Percentiles rank a stretch among this genome's conserved stretches.
These are phyloP conservation scores for Catocala fraxini DNA, from an alignment of 2,888 invertebrate genomes.

Conservation along the genomic window DNA sequence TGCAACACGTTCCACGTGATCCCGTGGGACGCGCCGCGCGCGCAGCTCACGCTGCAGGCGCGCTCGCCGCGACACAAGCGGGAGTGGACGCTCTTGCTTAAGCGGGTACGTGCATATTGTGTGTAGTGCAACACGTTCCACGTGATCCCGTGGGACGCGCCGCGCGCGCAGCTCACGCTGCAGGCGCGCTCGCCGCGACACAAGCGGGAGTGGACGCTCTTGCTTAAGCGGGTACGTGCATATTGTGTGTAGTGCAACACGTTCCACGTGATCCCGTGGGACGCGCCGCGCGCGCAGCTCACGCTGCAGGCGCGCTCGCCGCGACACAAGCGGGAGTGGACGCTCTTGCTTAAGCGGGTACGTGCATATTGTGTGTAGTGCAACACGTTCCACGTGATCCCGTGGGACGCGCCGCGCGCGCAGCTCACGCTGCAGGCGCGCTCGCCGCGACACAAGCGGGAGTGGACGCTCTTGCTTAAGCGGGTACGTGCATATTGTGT, in stretches of 20 bases:
- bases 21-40: slow-evolving; percentile 97
- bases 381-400: slow-evolving; percentile 96
- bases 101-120: slow-evolving; percentile 78
- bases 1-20: slow-evolving; percentile 94
- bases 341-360: slow-evolving; percentile 86
- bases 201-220: slow-evolving; percentile 92
- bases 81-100: slow-evolving; percentile 89
- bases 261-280: slow-evolving; percentile 98
- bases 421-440: slow-evolving; percentile 96
- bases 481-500: slow-evolving; percentile 73
- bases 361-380: slow-evolving; percentile 38
- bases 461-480: slow-evolving; percentile 88
- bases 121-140: slow-evolving; percentile 90
- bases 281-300: slow-evolving; percentile 96
- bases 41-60: slow-evolving; percentile 96
- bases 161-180: slow-evolving; percentile 95
- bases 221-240: slow-evolving; percentile 85
- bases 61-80: slow-evolving; percentile 94
- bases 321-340: slow-evolving; percentile 94
- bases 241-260: slow-evolving; percentile 58
- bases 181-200: slow-evolving; percentile 94
- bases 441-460: slow-evolving; percentile 94
- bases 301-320: slow-evolving; percentile 94
- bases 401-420: slow-evolving; percentile 97
- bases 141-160: slow-evolving; percentile 98